Percentiles rank a stretch among this genome's conserved stretches.
phyloP scores from a whole-genome alignment of 2,113 vertebrate genomes.

The Enhydra lutris region DNA sequence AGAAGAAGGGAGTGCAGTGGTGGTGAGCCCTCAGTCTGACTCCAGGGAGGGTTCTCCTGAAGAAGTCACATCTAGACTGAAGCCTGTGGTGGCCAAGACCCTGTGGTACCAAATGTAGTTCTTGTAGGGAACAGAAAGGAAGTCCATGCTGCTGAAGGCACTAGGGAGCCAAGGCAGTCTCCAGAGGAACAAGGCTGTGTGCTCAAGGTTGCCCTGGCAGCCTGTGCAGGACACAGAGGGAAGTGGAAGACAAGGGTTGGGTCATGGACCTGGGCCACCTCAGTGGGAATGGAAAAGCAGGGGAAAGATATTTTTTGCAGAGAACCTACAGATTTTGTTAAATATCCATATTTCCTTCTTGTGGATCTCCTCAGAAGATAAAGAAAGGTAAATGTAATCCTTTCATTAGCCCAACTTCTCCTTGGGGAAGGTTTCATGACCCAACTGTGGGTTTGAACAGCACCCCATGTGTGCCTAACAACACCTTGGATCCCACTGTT shows the following conservation, averaged over 20 bases:
- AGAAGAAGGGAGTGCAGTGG: not conserved
- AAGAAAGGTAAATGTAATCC: not conserved
- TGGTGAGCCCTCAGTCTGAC: not conserved
- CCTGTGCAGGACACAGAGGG: fast-evolving
- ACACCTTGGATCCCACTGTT: not conserved
- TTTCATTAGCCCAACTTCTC: not conserved
- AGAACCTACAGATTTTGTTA: not conserved
- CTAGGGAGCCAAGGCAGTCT: not conserved
- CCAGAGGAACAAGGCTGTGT: not conserved
- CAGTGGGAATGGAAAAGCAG: not conserved
- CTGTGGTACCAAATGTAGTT: not conserved
- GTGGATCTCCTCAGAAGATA: not conserved
- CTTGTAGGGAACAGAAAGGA: not conserved
- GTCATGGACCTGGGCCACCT: not conserved
- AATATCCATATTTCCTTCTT: not conserved
- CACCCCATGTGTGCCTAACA: not conserved
- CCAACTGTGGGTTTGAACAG: not conserved
- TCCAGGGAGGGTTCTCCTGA: not conserved
- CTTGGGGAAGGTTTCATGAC: not conserved
- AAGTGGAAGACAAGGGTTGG: not conserved
- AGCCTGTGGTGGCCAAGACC: not conserved
- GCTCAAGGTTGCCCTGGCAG: too few relatives aligned
- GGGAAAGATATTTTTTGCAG: too few relatives aligned
- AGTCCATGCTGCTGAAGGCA: not conserved
- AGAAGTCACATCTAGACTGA: not conserved